Base-by-base conservation (phyloP, 2,888 invertebrate species). In the Ochropleura plecta region DNA sequence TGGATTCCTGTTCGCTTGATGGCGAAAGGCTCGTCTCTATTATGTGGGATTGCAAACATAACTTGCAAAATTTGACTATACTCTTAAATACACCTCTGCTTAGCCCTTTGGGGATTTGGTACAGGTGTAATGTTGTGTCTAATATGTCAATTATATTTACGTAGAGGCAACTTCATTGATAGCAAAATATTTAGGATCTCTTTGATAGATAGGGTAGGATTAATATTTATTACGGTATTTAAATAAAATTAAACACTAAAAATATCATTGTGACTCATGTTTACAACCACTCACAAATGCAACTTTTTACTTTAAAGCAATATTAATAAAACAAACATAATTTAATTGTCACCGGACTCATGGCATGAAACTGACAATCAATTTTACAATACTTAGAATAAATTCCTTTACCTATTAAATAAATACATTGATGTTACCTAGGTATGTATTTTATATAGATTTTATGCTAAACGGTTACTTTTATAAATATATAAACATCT, bases 221-320 rank as follows among this genome's bases (percentile, higher is more conserved):
- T 30, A 30, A 30, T 18, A 5, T 10, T 8, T 7, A 44, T 8
- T 5, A n/a, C 51, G 46, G 2, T 53, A 14, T 66, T 59, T 18
- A 0, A n/a, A 64, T 51, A 59, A 80, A 94, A 93, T 93, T 91
- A 95, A 94, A 94, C 91, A 86, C 88, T 77, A 40, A 81, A 85
- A 80, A 81, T 82, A 78, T 92, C 90, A 93, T 95, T 95, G 95
- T 95, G 95, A 95, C 95, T 95, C 94, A 93, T 95, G 94, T 95
- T 96, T 95, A 96, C 93, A 95, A 95, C 95, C 95, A 95, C 94
- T 94, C 95, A 95, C 95, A 95, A 95, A 94, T 95, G 95, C 95
- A 95, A 93, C 93, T 89, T 92, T 90, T 94, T 94, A 94, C 92
- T 94, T 94, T 93, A 89, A 96, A 96, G 96, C 96, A 91, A 94